Percentiles rank a stretch among this genome's conserved stretches.
Conservation (phyloP, 2,888 invertebrate genomes). For the Caenorhabditis becei region DNA sequence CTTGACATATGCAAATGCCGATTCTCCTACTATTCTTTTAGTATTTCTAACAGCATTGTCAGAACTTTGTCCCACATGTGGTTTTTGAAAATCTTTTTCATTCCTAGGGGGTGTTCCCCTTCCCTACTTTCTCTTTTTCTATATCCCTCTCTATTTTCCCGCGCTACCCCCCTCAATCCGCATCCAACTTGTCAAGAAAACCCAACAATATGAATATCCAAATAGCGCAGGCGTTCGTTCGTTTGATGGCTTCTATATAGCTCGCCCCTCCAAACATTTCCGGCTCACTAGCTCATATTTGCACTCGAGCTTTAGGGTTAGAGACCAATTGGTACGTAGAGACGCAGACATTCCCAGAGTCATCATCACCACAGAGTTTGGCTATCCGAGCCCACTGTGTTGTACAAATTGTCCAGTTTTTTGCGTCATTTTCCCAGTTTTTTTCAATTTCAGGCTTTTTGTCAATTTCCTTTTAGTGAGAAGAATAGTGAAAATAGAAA, state of each 20-base stretch:
- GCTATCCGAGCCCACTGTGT: conserved; percentile 8
- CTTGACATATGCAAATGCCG: conserved; percentile 48
- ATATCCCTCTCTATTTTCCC: background rate
- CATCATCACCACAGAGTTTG: conserved; percentile 27
- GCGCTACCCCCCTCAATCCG: background rate
- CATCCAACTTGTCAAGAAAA: background rate
- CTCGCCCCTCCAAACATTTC: background rate
- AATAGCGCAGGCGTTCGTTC: background rate
- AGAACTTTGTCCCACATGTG: too few species aligned
- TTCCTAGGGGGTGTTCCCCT: conserved; percentile 1
- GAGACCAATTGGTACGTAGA: conserved; percentile 8
- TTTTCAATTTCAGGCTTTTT: too few species aligned
- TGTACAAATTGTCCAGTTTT: conserved; percentile 2
- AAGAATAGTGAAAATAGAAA: too few species aligned
- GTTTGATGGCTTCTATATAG: conserved; percentile 28
- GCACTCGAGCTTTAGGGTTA: conserved; percentile 33
- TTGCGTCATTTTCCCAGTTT: background rate
- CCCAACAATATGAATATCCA: background rate
- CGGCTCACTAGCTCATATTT: conserved; percentile 37
- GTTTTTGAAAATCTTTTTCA: background rate
- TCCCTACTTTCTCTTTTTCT: background rate
- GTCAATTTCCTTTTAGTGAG: too few species aligned
- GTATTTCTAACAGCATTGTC: too few species aligned
- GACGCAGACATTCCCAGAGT: conserved; percentile 26
- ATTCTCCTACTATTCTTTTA: background rate